Base-by-base conservation (phyloP, 2,888 invertebrate genomes). In the Cylloceria caligata region DNA sequence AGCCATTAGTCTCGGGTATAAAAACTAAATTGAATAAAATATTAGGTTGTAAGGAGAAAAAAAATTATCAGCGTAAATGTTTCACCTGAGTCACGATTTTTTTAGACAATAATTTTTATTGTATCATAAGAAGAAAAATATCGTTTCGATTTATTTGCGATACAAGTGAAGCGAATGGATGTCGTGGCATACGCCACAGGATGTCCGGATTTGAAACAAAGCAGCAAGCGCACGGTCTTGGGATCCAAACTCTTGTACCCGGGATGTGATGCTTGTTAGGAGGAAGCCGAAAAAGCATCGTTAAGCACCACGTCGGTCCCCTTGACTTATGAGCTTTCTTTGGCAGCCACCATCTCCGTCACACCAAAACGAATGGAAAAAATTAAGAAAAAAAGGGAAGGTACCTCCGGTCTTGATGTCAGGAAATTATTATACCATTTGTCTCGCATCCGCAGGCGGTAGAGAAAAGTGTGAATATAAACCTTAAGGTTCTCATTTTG, bases 391-490 rank as follows among this genome's bases (percentile, higher is more conserved):
- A 16, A 36, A 45, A 55, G 81, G 52, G 80, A 81, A 84, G 81
- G 69, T 85, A 80, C 72, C 80, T 79, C 65, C 76, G 73, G 74
- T 60, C 73, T 83, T 73, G 83, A 84, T 84, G 85, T 86, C 84
- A 81, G 80, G 77, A 83, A 85, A 86, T 86, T 84, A 86, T 86
- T 86, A 80, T 85, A 83, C 83, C 84, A 85, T 84, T 86, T 86
- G 84, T 85, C 83, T 79, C 72, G 79, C 81, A 81, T 84, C 83
- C 81, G 75, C 75, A 81, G 81, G 62, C 73, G 80, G 78, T 72
- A 84, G 82, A n/a, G 82, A 77, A 72, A 69, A 81, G 64, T 60
- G 76, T 72, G 67, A 60, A 76, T 67, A 71, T 72, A 67, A 60
- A 67, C 45, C 49, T 81, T 62, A 19, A 45, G 65, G 42, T 52